phyloP scores from a whole-genome alignment of 2,888 invertebrate species.

The Drosophila maculinotata region DNA sequence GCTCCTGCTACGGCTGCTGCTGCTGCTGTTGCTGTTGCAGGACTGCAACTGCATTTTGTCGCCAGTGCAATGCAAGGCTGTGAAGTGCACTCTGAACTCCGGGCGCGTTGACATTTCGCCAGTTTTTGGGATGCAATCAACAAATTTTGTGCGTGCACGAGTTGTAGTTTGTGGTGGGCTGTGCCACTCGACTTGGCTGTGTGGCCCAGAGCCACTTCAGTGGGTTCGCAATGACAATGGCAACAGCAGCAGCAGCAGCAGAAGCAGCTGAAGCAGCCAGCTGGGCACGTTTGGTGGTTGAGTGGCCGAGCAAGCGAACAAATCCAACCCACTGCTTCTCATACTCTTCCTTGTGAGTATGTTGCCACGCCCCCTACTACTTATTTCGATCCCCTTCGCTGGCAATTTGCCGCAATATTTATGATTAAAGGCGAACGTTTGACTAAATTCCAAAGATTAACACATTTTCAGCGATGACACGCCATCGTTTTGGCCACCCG shows the following conservation, averaged over 20 bases:
- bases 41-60: constrained; percentile 63
- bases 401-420: constrained; percentile 53
- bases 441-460: constrained; percentile 75
- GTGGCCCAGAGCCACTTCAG: constrained; percentile 51
- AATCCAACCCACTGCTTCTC: constrained; percentile 1
- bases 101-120: constrained; percentile 68
- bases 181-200: constrained; percentile 30
- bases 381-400: background rate
- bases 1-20: background rate
- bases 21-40: constrained; percentile 16
- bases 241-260: constrained; percentile 20
- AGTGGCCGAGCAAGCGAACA: constrained; percentile 46
- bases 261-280: constrained; percentile 57
- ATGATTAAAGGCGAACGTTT: constrained; percentile 74
- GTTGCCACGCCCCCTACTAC: background rate
- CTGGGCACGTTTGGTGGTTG: constrained; percentile 76
- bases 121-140: constrained; percentile 51
- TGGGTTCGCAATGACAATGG: constrained; percentile 61
- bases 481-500: constrained; percentile 48
- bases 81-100: constrained; percentile 42
- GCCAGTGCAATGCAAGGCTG: constrained; percentile 51
- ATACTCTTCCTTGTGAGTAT: no score
- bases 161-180: constrained; percentile 73
- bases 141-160: constrained; percentile 69
- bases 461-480: constrained; percentile 75